phyloP scores from a whole-genome alignment of 2,888 invertebrate genomes.

The Zeuzera pyrina region DNA sequence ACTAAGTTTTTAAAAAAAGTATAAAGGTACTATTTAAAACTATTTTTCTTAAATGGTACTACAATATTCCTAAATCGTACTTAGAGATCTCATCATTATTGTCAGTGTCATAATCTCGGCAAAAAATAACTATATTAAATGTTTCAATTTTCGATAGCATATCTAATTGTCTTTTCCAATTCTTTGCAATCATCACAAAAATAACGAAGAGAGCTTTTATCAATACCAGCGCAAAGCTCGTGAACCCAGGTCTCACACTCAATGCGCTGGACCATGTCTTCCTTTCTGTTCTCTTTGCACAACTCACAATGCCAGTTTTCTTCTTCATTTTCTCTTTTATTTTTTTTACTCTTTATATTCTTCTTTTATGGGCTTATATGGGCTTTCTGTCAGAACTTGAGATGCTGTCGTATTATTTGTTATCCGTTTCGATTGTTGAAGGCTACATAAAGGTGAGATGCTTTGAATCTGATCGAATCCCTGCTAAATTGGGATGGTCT shows the following conservation, averaged over 20 bases:
- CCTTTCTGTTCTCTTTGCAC: constrained; percentile 9
- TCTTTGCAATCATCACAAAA: constrained; percentile 2
- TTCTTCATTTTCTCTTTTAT: constrained; percentile 5
- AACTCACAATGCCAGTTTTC: constrained; percentile 8
- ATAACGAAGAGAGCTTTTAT: constrained; percentile 7
- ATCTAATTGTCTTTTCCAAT: constrained; percentile 1
- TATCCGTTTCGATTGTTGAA: constrained; percentile 1
- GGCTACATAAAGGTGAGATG: constrained; percentile 6
- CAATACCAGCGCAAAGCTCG: constrained; percentile 9
- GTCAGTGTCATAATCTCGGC: constrained; percentile 1
- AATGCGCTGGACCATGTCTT: constrained; percentile 8
- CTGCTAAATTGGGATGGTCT: background rate
- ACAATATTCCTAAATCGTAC: constrained; percentile 2
- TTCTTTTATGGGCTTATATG: constrained; percentile 6
- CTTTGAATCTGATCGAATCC: constrained; percentile 3
- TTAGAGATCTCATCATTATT: constrained; percentile 2
- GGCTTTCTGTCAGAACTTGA: constrained; percentile 7
- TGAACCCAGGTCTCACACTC: constrained; percentile 9
- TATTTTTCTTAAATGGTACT: constrained; percentile 2
- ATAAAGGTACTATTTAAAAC: constrained; percentile 2
- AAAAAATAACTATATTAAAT: background rate
- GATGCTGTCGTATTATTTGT: constrained; percentile 6
- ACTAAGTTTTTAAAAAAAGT: constrained; percentile 1
- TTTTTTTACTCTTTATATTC: constrained; percentile 10
- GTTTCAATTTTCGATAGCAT: constrained; percentile 1